A percentile compares a stretch with the other conserved stretches of the same genome.
Evolutionary conservation across 2,113 vertebrate genomes (phyloP).

Genomic region (Coptodon rendalli): DNA sequence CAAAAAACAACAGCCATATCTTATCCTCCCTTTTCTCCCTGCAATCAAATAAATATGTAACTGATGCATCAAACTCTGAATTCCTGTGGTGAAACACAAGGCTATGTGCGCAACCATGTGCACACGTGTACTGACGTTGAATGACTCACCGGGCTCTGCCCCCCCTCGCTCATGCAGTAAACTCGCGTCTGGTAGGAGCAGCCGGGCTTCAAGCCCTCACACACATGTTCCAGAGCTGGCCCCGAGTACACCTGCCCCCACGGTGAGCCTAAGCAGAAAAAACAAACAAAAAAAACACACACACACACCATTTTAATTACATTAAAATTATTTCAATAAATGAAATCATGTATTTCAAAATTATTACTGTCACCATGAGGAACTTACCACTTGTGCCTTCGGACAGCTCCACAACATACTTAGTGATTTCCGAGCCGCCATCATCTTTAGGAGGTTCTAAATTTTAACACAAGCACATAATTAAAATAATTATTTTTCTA

Average conservation of each 20-base stretch:
- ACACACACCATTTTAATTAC: background rate
- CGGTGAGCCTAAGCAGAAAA: constrained; percentile 72
- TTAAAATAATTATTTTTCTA: background rate
- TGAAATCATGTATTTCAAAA: background rate
- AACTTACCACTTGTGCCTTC: constrained; percentile 82
- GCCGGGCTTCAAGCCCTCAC: constrained; percentile 88
- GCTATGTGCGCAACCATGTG: background rate
- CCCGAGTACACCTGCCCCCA: constrained; percentile 90
- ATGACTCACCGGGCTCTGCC: constrained; percentile 87
- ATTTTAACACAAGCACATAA: constrained; percentile 10
- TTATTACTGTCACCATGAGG: background rate
- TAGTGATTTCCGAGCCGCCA: constrained; percentile 86
- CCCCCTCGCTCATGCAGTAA: constrained; percentile 90
- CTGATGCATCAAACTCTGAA: background rate
- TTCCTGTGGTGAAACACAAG: background rate
- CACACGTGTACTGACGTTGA: background rate
- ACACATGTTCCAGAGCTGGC: constrained; percentile 81
- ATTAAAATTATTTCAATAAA: background rate
- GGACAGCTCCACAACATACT: constrained; percentile 86
- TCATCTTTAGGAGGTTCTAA: constrained; percentile 88
- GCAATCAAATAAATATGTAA: background rate
- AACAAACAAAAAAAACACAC: background rate
- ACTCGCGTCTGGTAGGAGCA: constrained; percentile 82
- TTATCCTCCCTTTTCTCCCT: background rate
- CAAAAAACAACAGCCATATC: background rate